A percentile compares a stretch with the other conserved stretches of the same genome.
Evolutionary conservation across 2,888 invertebrate species (phyloP).

Genomic region (Drosophila peninsularis): DNA sequence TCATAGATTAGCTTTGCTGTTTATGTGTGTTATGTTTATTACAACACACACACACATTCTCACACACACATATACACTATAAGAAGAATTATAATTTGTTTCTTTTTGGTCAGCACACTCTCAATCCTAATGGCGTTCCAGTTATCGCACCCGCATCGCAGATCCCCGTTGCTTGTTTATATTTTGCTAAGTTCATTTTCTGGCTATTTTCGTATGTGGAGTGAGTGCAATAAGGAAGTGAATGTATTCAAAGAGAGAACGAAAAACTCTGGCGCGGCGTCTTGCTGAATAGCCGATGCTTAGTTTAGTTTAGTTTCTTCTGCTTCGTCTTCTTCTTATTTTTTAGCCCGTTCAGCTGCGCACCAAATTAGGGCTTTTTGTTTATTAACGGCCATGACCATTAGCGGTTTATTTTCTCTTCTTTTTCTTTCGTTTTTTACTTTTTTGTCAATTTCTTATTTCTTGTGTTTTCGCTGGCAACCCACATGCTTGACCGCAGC

Average conservation of each 20-base stretch:
- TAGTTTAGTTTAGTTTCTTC: slow-evolving; percentile 12
- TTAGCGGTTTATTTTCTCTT: slow-evolving; percentile 66
- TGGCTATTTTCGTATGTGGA: slow-evolving; percentile 42
- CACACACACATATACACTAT: background rate
- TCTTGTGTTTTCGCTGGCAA: slow-evolving; percentile 23
- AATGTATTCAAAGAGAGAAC: slow-evolving; percentile 16
- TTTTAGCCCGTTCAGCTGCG: slow-evolving; percentile 41
- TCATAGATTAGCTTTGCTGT: slow-evolving; percentile 27
- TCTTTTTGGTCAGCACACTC: slow-evolving; percentile 41
- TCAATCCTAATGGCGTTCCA: slow-evolving; percentile 37
- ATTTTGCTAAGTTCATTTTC: slow-evolving; percentile 32
- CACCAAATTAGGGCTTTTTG: slow-evolving; percentile 73
- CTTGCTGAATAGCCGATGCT: slow-evolving; percentile 13
- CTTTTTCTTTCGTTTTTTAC: slow-evolving; percentile 3
- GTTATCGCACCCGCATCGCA: slow-evolving; percentile 20
- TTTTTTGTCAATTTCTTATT: slow-evolving; percentile 20
- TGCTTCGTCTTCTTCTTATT: slow-evolving; percentile 12
- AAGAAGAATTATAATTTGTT: slow-evolving; percentile 44
- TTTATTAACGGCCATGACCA: slow-evolving; percentile 74
- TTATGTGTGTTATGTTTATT: slow-evolving; percentile 51
- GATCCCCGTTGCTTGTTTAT: slow-evolving; percentile 35
- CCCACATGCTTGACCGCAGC: slow-evolving; percentile 53
- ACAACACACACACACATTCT: slow-evolving; percentile 14
- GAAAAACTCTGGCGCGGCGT: background rate
- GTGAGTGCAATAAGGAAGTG: slow-evolving; percentile 45